Conservation (phyloP, 2,797 vertebrate species). For the Enoplosus armatus region DNA sequence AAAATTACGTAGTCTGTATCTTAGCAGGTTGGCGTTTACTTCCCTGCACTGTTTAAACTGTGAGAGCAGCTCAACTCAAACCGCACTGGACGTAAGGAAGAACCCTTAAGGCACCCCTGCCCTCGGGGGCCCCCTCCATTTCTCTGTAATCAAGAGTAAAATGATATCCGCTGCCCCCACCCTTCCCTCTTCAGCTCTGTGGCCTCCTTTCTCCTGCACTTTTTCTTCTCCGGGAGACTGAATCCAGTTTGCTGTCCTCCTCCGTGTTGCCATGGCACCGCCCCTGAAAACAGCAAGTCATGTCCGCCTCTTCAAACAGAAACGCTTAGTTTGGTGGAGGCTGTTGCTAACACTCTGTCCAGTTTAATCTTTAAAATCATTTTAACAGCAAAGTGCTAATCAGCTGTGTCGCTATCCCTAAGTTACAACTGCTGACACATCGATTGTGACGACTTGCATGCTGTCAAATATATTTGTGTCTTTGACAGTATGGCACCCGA, state of each 20-base stretch:
- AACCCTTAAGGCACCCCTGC: conserved; percentile 42
- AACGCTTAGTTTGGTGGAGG: conserved; percentile 65
- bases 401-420: conserved; percentile 2
- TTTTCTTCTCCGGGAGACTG: conserved; percentile 70
- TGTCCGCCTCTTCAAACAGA: conserved; percentile 74
- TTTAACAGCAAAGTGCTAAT: conserved; percentile 41
- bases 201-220: conserved; percentile 67
- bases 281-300: conserved; percentile 82
- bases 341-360: conserved; percentile 71
- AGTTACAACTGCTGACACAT: conserved; percentile 29
- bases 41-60: conserved; percentile 32
- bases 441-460: conserved; percentile 11
- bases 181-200: conserved; percentile 50
- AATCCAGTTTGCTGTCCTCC: conserved; percentile 77
- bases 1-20: conserved; percentile 20
- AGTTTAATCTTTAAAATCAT: conserved; percentile 30
- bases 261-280: conserved; percentile 84
- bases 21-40: conserved; percentile 27
- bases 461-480: conserved; percentile 12
- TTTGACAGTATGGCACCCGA: not conserved
- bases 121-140: conserved; percentile 35
- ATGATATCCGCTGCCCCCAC: conserved; percentile 56
- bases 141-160: conserved; percentile 62
- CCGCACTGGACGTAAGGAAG: conserved; percentile 43
- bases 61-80: conserved; percentile 52